phyloP scores from a whole-genome alignment of 2,797 vertebrate genomes.

The Alfaro cultratus region DNA sequence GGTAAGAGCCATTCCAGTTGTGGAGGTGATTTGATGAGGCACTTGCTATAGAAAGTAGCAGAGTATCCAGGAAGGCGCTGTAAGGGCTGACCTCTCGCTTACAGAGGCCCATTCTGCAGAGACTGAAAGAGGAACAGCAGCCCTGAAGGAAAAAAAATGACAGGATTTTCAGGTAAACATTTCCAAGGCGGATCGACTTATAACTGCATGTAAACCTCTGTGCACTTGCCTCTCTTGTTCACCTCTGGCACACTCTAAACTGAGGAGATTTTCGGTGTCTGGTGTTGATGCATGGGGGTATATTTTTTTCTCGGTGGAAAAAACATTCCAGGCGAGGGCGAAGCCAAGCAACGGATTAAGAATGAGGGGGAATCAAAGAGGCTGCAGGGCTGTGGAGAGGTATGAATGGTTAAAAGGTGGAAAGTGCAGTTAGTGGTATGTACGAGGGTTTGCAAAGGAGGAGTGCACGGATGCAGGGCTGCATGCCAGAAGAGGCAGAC shows the following conservation, averaged over 20 bases:
- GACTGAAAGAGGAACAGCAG: slow-evolving; percentile 58
- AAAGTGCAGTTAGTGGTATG: slow-evolving; percentile 56
- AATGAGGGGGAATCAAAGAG: slow-evolving; percentile 49
- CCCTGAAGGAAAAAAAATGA: slow-evolving; percentile 77
- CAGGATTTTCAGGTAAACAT: slow-evolving; percentile 76
- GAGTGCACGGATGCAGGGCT: slow-evolving; percentile 43
- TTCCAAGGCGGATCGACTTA: slow-evolving; percentile 61
- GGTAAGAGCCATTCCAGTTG: slow-evolving; percentile 38
- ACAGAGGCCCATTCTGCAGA: slow-evolving; percentile 78
- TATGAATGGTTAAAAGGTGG: slow-evolving; percentile 45
- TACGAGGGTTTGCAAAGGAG: slow-evolving; percentile 31
- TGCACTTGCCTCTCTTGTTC: slow-evolving; percentile 32
- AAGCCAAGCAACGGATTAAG: slow-evolving; percentile 52
- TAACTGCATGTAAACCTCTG: slow-evolving; percentile 43
- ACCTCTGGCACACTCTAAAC: slow-evolving; percentile 36
- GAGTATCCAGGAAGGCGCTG: slow-evolving; percentile 45
- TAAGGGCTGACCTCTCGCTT: slow-evolving; percentile 40
- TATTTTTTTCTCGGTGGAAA: slow-evolving; percentile 71
- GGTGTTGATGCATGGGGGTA: slow-evolving; percentile 53
- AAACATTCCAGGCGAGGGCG: slow-evolving; percentile 73
- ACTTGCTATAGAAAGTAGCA: slow-evolving; percentile 48
- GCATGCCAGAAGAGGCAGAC: slow-evolving; percentile 56
- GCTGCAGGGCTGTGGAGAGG: slow-evolving; percentile 35
- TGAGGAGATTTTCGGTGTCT: slow-evolving; percentile 40
- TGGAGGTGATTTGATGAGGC: slow-evolving; percentile 39